Base-by-base conservation (phyloP, 2,797 vertebrate genomes). In the Tangara arthus region DNA sequence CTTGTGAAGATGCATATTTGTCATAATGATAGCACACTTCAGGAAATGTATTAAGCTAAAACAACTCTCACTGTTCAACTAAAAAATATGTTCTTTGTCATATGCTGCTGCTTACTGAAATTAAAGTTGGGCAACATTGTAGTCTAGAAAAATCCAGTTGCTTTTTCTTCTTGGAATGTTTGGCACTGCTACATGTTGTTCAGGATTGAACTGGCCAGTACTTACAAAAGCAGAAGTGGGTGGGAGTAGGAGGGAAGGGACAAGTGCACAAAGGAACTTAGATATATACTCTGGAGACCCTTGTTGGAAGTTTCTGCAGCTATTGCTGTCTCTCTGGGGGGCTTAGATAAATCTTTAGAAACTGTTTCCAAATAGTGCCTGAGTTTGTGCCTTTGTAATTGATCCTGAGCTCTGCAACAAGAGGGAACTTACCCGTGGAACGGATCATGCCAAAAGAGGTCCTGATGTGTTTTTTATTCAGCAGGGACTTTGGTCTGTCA, bases 71-170 rank as follows among this genome's bases (percentile, higher is more conserved):
- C 93, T 84, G 82, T 93, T 92, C 87, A 76, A 12, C 65, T 89
- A 21, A 88, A 63, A 96, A 95, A 93, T 95, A 91, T 92, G 94
- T 87, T 95, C 34, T 82, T 86, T 95, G 94, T 96, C 95, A 86
- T 83, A n/a, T 86, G 79, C 72, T 81, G 15, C 42, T 92, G 46
- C 61, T 83, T 28, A 61, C 79, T 63, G 82, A 89, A 89, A 87
- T 95, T 89, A 89, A 94, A 77, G 27, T 85, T 5, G 0, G n/a
- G 59, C 84, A 78, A 5, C 66, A 42, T 81, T 94, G 83, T 87
- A 69, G 61, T 83, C 39, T 78, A 44, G 30, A 75, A 88, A 82
- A 70, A 61, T 53, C 32, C 52, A 84, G 42, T 80, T 22, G 21
- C 42, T 71, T 89, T 90, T 82, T 70, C 44, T 83, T 79, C 35